Conservation (phyloP, 92 coral and sea anemone genomes). For the Bergia puertoricense region DNA sequence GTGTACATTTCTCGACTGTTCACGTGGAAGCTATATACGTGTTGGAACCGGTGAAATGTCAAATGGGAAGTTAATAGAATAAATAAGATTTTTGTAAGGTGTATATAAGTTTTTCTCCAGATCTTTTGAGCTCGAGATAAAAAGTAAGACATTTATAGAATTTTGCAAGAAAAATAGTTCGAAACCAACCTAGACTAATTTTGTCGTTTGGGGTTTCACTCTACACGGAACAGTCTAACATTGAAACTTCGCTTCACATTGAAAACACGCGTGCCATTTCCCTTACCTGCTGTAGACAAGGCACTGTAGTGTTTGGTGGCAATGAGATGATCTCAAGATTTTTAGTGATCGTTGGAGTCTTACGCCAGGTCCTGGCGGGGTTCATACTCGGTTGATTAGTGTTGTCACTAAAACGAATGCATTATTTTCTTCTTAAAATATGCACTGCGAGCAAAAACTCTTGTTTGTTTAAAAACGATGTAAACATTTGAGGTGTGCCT, state of each 20-base stretch:
- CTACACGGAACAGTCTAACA: not conserved
- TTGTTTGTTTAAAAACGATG: not conserved
- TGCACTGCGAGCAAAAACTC: not conserved
- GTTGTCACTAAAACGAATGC: too few species aligned
- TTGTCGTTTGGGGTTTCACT: not conserved
- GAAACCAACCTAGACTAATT: not conserved
- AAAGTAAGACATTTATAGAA: not conserved
- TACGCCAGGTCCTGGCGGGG: too few species aligned
- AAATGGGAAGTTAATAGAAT: not conserved
- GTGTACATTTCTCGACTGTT: not conserved
- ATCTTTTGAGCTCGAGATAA: constrained; percentile 10
- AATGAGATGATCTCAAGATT: too few species aligned
- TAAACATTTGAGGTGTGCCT: not conserved
- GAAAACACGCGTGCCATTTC: not conserved
- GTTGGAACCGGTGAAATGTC: not conserved
- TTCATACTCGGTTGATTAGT: too few species aligned
- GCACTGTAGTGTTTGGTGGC: too few species aligned
- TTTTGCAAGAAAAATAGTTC: not conserved
- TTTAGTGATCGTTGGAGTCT: not conserved
- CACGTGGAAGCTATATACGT: constrained; percentile 6
- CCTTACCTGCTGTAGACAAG: not conserved
- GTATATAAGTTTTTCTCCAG: not conserved
- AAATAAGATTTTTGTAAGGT: not conserved
- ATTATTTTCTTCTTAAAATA: not conserved
- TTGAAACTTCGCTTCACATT: not conserved